Percentiles rank a stretch among this genome's conserved stretches.
These are phyloP conservation scores for Leucania comma DNA, from an alignment of 2,888 invertebrate genomes.

Conservation along the genomic window DNA sequence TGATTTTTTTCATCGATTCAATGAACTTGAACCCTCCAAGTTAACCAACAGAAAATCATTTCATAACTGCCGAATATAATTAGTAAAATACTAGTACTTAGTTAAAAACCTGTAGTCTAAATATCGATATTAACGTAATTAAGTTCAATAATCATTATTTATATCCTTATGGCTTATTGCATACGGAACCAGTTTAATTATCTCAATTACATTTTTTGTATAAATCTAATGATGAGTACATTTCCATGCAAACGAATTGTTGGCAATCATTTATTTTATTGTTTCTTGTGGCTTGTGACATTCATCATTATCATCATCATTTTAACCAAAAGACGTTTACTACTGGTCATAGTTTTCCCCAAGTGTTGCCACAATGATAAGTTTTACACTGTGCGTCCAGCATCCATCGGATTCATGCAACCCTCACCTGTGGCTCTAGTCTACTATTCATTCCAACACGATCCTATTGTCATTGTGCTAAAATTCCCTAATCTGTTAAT, in stretches of 20 bases:
- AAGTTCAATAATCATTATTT: neutral
- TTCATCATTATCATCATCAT: too few relatives aligned
- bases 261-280: conserved; percentile 20
- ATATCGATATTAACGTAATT: neutral
- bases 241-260: conserved; percentile 22
- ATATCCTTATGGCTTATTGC: neutral
- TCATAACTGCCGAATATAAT: neutral
- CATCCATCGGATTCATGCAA: too few relatives aligned
- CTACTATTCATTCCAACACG: too few relatives aligned
- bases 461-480: too few relatives aligned
- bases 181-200: conserved; percentile 28
- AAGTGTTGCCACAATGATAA: too few relatives aligned
- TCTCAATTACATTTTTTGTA: conserved; percentile 10
- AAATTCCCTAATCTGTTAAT: too few relatives aligned
- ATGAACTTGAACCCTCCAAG: too few relatives aligned
- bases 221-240: conserved; percentile 10
- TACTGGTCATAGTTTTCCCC: too few relatives aligned
- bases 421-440: too few relatives aligned
- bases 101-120: neutral
- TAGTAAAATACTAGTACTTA: neutral
- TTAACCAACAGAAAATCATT: neutral
- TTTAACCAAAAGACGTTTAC: too few relatives aligned
- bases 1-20: neutral
- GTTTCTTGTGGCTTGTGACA: neutral
- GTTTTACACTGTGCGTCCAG: too few relatives aligned